A percentile compares a stretch with the other conserved stretches of the same genome.
Conservation (phyloP, 53 echinoderm and acorn worm genomes). For the Holothuria leucospilota region DNA sequence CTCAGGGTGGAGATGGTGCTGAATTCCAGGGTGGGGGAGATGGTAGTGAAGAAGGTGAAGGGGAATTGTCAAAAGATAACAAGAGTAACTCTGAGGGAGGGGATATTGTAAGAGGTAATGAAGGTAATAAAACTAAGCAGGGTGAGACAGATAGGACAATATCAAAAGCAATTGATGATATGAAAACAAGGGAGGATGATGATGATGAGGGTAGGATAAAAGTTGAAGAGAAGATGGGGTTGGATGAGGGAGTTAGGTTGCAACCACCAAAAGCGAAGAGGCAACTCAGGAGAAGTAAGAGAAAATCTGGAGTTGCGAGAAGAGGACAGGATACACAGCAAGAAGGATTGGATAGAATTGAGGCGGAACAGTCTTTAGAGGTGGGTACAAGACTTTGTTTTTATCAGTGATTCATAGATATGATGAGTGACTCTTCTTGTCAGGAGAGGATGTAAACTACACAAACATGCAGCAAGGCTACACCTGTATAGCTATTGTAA, state of each 20-base stretch:
- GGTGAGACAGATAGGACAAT: background rate
- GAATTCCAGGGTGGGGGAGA: background rate
- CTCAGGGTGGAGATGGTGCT: background rate
- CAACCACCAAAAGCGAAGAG: background rate
- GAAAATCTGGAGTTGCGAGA: background rate
- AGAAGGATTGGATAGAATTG: background rate
- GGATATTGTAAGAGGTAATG: background rate
- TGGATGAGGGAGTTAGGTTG: background rate
- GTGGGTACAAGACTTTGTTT: too few species aligned
- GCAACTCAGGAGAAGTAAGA: background rate
- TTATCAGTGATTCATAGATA: too few species aligned
- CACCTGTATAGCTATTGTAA: too few species aligned
- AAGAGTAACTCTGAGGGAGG: background rate
- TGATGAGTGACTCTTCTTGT: too few species aligned
- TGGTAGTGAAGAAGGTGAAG: background rate
- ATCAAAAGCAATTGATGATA: background rate
- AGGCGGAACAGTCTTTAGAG: too few species aligned
- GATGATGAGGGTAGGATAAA: background rate
- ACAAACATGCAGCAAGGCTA: too few species aligned
- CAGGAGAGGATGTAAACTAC: too few species aligned
- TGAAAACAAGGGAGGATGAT: background rate
- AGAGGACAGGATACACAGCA: background rate
- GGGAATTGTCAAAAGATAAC: background rate
- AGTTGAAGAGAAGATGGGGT: background rate
- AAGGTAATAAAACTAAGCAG: background rate